Base-by-base conservation (phyloP, 2,113 vertebrate genomes). In the Lophochroa leadbeateri region DNA sequence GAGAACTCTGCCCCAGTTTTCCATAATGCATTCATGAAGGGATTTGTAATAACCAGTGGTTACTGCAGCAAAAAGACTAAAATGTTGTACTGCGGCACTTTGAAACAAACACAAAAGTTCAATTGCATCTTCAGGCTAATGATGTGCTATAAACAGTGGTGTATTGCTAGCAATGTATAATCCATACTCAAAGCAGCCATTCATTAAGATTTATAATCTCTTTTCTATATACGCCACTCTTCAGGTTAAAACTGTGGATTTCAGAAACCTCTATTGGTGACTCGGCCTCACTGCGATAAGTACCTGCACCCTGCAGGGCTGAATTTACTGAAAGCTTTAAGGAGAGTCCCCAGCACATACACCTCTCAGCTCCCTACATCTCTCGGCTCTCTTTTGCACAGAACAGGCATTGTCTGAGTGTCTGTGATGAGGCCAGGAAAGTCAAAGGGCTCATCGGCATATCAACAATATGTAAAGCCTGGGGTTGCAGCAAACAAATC, bases 1-100 rank as follows among this genome's bases (percentile, higher is more conserved):
- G 86, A 89, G 97, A 98, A 96, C 91, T 97, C 91, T 97, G 96
- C 92, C 96, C 97, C 95, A 96, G 94, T 98, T 98, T 98, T 98
- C 96, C 96, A 95, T 98, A 98, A 97, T 95, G 82, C 91, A 97
- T 98, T 98, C 97, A 97, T 85, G 95, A 97, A 98, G 96, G 87
- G 97, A 97, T 98, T 97, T 98, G 92, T 97, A 98, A 97, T 91
- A 97, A 97, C 95, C 88, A 95, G 94, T 92, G 92, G 90, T 97
- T 94, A 97, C 79, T 96, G 93, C 86, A 94, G 82, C 79, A 96
- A 96, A 92, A 96, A 97, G 88, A 72, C 41, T 93, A 82, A 93
- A 97, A 94, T 71, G 93, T 93, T 96, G 58, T 92, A 88, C 83
- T 50, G 61, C 97, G 96, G 78, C 55, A 96, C 95, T 91, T 65